A percentile compares a stretch with the other conserved stretches of the same genome.
phyloP scores from a whole-genome alignment of 1,140 invertebrate species.

The Pentalonia nigronervosa region DNA sequence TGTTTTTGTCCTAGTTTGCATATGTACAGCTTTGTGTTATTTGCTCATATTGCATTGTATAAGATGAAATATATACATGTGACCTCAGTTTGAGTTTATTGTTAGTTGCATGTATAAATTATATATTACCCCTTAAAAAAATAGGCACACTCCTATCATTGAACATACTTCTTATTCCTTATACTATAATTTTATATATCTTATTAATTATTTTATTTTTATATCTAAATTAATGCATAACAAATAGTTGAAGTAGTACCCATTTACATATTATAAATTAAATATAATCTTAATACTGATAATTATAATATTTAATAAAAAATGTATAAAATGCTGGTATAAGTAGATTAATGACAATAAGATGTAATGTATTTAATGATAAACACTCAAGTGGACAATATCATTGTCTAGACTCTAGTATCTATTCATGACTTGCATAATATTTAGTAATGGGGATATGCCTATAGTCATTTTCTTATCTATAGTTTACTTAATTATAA shows the following conservation, averaged over 20 bases:
- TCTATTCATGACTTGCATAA: background rate
- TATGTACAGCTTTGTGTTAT: too few species aligned
- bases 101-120: too few species aligned
- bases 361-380: background rate
- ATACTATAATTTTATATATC: background rate
- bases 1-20: too few species aligned
- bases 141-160: too few species aligned
- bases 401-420: background rate
- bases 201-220: background rate
- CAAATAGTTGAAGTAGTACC: background rate
- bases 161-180: too few species aligned
- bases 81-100: too few species aligned
- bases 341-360: background rate
- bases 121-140: too few species aligned
- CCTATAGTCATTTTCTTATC: background rate
- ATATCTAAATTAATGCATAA: background rate
- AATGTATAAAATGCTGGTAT: background rate
- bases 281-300: background rate
- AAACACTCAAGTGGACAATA: background rate
- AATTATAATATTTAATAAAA: background rate
- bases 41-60: too few species aligned
- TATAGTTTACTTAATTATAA: background rate
- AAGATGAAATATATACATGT: too few species aligned
- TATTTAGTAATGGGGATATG: background rate
- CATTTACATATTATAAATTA: background rate